Base-by-base conservation (phyloP, 2,888 invertebrate genomes). In the Allygus modestus region DNA sequence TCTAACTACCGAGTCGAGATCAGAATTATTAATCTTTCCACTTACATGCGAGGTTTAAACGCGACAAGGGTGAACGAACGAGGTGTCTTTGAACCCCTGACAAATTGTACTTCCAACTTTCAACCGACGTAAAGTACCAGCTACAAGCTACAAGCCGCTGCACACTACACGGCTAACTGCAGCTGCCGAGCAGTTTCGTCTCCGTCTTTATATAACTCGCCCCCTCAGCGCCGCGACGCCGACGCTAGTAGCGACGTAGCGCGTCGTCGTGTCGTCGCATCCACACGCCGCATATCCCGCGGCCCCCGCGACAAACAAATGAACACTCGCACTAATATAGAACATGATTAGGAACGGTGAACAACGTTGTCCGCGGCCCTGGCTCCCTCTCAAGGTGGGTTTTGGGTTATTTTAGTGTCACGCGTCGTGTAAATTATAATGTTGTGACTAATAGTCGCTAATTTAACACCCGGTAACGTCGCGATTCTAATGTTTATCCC, bases 401-500 rank as follows among this genome's bases (percentile, higher is more conserved):
- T 65, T 65, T 65, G 65, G 28, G 65, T 15, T 65, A 65, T 65
- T 65, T 65, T 31, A 0, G 65, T 65, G 65, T 11, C 31, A 23
- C 54, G 54, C 54, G 20, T 46, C 46, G 46, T 15, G 65, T 65
- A 65, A 65, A 26, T 65, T 65, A 9, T 65, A 65, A 65, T 65
- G 65, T 65, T 65, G 28, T 28, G 65, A 65, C 65, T 65, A 65
- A 65, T 65, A 58, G 2, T 4, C 2, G 58, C 7, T 5, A 2
- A 23, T 26, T 58, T 26, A 65, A 65, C 31, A 54, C 4, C 9
- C 7, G 46, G 46, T 0, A 54, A 4, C 54, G 5, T n/a, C 20
- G 54, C 2, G 5, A 54, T 51, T 15, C 54, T 23, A 11, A n/a
- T 2, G 54, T 54, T 54, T 23, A 54, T 54, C 15, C 7, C 23